Evolutionary conservation across 2,797 vertebrate species (phyloP).

Genomic region (Cryptoprocta ferox): DNA sequence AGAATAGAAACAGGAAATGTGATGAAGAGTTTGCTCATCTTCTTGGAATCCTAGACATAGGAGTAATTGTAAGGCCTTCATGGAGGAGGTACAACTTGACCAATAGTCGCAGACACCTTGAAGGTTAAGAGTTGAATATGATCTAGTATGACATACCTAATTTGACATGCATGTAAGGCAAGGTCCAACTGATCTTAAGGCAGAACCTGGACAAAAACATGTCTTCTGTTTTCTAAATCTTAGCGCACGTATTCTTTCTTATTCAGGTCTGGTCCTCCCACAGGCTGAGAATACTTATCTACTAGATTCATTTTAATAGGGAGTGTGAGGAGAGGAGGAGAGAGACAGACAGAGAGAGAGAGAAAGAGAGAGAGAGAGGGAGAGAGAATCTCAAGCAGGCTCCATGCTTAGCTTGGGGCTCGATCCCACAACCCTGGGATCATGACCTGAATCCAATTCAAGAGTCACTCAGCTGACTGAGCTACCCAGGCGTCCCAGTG

Average conservation of each 20-base stretch:
- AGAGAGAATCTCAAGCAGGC: too few species aligned
- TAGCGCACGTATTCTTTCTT: not conserved
- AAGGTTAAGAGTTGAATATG: not conserved
- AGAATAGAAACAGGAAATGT: conserved; percentile 71
- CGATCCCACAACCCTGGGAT: too few species aligned
- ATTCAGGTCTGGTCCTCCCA: not conserved
- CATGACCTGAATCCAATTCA: too few species aligned
- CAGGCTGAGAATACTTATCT: not conserved
- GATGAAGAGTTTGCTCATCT: conserved; percentile 23
- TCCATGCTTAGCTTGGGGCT: too few species aligned
- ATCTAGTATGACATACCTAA: not conserved
- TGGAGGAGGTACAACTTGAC: not conserved
- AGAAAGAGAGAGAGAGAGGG: too few species aligned
- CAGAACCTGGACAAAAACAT: not conserved
- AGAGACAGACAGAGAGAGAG: too few species aligned
- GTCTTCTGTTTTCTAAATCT: not conserved
- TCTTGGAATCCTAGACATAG: conserved; percentile 18
- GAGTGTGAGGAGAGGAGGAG: not conserved
- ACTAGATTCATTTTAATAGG: not conserved
- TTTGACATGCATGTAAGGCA: not conserved
- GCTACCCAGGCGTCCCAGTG: not conserved
- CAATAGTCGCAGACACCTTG: not conserved
- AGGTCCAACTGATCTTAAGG: not conserved
- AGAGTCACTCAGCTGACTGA: not conserved
- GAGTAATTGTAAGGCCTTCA: not conserved